A percentile compares a stretch with the other conserved stretches of the same genome.
Conservation (phyloP, 2,797 vertebrate genomes). For the Pangasius macronema region DNA sequence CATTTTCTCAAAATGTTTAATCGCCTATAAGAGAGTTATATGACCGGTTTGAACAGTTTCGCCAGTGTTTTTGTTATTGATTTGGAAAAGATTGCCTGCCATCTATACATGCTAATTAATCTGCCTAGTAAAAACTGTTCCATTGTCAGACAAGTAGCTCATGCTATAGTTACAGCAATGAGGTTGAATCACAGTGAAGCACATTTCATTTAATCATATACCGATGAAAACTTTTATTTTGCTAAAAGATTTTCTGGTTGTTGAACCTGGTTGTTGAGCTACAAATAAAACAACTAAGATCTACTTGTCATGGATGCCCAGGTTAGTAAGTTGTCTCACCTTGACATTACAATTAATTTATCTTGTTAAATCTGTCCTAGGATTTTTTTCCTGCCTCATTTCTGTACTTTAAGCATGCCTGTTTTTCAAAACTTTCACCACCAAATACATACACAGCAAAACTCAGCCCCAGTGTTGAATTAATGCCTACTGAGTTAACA, state of each 20-base stretch:
- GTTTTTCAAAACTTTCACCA: constrained; percentile 38
- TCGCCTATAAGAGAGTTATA: no score
- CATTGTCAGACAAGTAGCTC: no score
- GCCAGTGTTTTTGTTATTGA: no score
- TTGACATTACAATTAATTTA: background rate
- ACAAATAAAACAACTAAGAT: background rate
- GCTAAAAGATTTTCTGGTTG: background rate
- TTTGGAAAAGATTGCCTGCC: no score
- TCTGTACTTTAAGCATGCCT: background rate
- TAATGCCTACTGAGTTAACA: background rate
- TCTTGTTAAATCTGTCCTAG: background rate
- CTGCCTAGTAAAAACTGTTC: no score
- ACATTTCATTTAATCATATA: background rate
- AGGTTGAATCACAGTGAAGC: background rate
- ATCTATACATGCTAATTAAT: no score
- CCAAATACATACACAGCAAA: constrained; percentile 33
- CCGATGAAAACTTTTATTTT: background rate
- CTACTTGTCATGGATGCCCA: background rate
- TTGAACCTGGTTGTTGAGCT: background rate
- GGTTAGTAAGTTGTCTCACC: background rate
- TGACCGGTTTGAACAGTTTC: no score
- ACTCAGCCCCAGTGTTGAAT: constrained; percentile 1
- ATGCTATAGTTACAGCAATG: background rate
- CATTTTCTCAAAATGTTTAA: no score
- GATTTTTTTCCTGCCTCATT: background rate